Evolutionary conservation across 2,113 vertebrate species (phyloP).

Genomic region (Bambusicola thoracicus): DNA sequence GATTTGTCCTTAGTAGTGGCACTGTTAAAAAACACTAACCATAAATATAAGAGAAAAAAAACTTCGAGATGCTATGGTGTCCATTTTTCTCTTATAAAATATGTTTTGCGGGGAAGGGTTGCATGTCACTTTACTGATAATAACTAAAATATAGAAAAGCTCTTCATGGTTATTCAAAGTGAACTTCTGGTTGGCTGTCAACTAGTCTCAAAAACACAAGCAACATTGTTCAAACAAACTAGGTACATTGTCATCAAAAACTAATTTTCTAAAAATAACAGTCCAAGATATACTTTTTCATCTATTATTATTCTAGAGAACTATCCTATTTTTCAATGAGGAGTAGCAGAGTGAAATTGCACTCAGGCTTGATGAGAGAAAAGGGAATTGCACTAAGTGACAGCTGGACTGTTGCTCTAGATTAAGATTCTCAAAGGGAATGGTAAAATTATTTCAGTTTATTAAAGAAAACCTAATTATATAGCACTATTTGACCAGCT

Average conservation of each 20-base stretch:
- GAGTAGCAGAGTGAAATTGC: neutral
- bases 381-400: neutral
- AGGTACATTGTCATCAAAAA: neutral
- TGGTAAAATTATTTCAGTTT: neutral
- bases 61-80: neutral
- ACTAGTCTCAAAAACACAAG: neutral
- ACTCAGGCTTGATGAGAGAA: neutral
- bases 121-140: neutral
- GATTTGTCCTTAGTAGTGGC: neutral
- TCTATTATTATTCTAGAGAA: neutral
- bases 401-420: neutral
- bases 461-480: slow-evolving; percentile 30
- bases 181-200: neutral
- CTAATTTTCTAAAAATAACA: neutral
- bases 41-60: neutral
- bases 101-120: neutral
- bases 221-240: neutral
- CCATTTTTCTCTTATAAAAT: neutral
- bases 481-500: neutral
- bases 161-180: neutral
- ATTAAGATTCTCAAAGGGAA: slow-evolving; percentile 13
- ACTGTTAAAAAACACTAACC: neutral
- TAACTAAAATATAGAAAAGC: neutral
- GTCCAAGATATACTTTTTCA: neutral
- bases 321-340: neutral